These are phyloP conservation scores for Rhizoglyphus robini DNA, from an alignment of 1,140 invertebrate species.

Conservation along the genomic window DNA sequence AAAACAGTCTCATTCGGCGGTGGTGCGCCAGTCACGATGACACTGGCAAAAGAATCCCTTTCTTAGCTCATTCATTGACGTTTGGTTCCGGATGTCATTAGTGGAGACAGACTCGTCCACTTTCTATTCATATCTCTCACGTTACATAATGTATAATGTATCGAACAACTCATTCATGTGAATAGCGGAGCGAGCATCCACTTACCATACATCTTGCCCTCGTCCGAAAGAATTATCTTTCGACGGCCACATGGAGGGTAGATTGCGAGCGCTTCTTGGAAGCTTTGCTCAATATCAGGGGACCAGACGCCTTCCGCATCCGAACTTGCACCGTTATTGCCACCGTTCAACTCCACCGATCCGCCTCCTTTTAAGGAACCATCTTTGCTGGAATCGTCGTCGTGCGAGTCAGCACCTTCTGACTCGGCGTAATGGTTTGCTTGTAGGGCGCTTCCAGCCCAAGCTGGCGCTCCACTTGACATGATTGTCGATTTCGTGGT, in stretches of 20 bases:
- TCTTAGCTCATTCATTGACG: too few relatives aligned
- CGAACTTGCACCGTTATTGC: constrained; percentile 35
- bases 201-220: constrained; percentile 99
- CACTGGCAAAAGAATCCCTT: too few relatives aligned
- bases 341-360: constrained; percentile 21
- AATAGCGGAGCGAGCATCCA: too few relatives aligned
- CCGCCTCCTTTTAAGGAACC: constrained; percentile 32
- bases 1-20: too few relatives aligned
- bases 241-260: constrained; percentile 96
- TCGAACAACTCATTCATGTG: too few relatives aligned
- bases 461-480: constrained; percentile 14
- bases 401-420: constrained; percentile 13
- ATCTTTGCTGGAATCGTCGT: constrained; percentile 23
- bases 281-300: constrained; percentile 98
- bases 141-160: too few relatives aligned
- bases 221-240: constrained; percentile 98
- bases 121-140: too few relatives aligned
- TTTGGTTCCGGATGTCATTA: too few relatives aligned
- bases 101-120: too few relatives aligned
- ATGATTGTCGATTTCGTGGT: constrained; percentile 17
- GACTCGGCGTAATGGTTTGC: constrained; percentile 17
- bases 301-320: constrained; percentile 99
- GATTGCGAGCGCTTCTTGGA: constrained; percentile 97
- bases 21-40: too few relatives aligned
- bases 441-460: constrained; percentile 7